A percentile compares a stretch with the other conserved stretches of the same genome.
Evolutionary conservation across 2,113 vertebrate genomes (phyloP).

Genomic region (Eurystomus gularis): DNA sequence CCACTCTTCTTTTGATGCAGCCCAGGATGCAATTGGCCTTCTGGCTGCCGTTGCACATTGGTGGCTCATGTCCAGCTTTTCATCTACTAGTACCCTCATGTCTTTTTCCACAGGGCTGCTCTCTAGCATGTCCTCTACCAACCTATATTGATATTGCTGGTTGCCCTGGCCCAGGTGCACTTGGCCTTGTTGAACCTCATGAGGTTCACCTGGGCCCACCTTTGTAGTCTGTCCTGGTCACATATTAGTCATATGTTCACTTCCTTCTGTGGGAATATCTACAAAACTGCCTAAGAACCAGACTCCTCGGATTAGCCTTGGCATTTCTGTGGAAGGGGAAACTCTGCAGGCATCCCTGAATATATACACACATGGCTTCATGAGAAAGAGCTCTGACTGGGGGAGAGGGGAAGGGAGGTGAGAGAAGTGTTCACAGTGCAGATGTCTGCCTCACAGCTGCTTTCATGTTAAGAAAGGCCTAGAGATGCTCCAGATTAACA

Average conservation of each 20-base stretch:
- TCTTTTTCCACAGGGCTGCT: no score
- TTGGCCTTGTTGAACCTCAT: no score
- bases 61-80: no score
- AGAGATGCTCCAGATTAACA: not conserved
- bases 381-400: accelerated
- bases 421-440: not conserved
- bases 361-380: not conserved
- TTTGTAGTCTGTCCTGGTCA: no score
- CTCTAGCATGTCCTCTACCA: no score
- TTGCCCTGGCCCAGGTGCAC: no score
- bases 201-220: no score
- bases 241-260: not conserved
- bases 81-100: no score
- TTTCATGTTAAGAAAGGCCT: not conserved
- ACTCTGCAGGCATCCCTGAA: not conserved
- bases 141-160: no score
- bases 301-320: not conserved
- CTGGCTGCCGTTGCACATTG: no score
- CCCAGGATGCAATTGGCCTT: no score
- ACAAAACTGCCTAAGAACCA: not conserved
- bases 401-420: not conserved
- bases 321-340: not conserved
- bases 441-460: slow-evolving; percentile 1
- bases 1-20: no score
- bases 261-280: slow-evolving; percentile 15